A percentile compares a stretch with the other conserved stretches of the same genome.
Conservation (phyloP, 2,113 vertebrate species). For the Salvelinus sp. region DNA sequence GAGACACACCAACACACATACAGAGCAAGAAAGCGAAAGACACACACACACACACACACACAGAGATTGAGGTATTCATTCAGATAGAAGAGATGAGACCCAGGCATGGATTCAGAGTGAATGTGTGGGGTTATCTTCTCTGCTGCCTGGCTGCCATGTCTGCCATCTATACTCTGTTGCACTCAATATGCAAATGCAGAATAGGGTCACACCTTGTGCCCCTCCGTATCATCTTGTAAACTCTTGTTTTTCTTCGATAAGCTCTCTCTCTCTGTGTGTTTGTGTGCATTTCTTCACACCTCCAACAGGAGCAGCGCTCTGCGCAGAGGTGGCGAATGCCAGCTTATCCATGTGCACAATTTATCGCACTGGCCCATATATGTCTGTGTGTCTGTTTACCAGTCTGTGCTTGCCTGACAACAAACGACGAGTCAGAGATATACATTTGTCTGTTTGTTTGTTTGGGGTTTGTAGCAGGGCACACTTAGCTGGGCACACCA, state of each 20-base stretch:
- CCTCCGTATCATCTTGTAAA: conserved; percentile 57
- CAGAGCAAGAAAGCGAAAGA: not conserved
- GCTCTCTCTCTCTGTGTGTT: conserved; percentile 19
- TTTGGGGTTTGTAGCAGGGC: conserved; percentile 32
- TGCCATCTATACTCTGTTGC: conserved; percentile 57
- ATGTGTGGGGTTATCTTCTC: conserved; percentile 70
- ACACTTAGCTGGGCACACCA: conserved; percentile 29
- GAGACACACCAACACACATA: not conserved
- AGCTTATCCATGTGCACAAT: conserved; percentile 24
- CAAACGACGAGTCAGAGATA: not conserved
- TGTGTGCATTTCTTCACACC: conserved; percentile 14
- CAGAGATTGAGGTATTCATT: conserved; percentile 72
- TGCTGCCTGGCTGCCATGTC: conserved; percentile 55
- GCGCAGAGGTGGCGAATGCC: conserved; percentile 43
- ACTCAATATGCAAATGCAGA: conserved; percentile 64
- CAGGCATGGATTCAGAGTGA: conserved; percentile 64
- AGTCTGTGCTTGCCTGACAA: not conserved
- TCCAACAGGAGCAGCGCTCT: conserved; percentile 52
- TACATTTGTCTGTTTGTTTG: conserved; percentile 24
- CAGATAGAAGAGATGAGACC: conserved; percentile 66
- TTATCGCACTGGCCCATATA: too few relatives aligned
- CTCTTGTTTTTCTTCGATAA: conserved; percentile 67
- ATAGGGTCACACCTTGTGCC: conserved; percentile 62
- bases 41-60: conserved; percentile 30
- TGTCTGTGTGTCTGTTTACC: conserved; percentile 22